Conservation (phyloP, 2,888 invertebrate species). For the Geophilus truncorum region DNA sequence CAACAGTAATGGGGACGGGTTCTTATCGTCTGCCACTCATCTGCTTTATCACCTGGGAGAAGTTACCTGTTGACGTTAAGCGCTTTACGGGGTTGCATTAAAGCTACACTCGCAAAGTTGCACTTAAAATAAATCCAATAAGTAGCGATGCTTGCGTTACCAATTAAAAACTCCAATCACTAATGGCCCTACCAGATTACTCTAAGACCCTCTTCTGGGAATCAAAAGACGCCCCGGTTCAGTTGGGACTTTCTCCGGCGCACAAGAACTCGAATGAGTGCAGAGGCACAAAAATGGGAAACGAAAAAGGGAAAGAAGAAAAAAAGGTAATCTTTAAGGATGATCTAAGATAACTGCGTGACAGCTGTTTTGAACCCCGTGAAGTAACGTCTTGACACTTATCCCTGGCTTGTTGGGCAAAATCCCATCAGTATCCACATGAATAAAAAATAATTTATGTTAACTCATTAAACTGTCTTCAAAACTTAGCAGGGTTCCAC, state of each 20-base stretch:
- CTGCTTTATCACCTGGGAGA: not conserved
- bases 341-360: conserved; percentile 2
- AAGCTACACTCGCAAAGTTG: not conserved
- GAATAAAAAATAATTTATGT: not conserved
- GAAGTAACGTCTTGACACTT: not conserved
- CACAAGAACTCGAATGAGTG: not conserved
- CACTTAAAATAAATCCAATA: conserved; percentile 5
- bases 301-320: not conserved
- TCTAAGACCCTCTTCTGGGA: not conserved
- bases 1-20: no score
- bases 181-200: not conserved
- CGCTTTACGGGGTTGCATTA: not conserved
- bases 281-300: not conserved
- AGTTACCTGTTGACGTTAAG: conserved; percentile 4
- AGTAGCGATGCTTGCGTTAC: not conserved
- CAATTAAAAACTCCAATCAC: not conserved
- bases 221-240: not conserved
- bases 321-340: not conserved
- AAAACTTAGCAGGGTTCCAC: not conserved
- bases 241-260: not conserved
- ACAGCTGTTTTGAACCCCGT: not conserved
- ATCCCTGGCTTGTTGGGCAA: not conserved
- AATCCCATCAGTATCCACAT: not conserved
- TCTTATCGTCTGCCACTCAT: not conserved
- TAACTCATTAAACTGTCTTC: conserved; percentile 10